These are phyloP conservation scores for Serinus canaria DNA, from an alignment of 2,113 vertebrate species.

Conservation along the genomic window DNA sequence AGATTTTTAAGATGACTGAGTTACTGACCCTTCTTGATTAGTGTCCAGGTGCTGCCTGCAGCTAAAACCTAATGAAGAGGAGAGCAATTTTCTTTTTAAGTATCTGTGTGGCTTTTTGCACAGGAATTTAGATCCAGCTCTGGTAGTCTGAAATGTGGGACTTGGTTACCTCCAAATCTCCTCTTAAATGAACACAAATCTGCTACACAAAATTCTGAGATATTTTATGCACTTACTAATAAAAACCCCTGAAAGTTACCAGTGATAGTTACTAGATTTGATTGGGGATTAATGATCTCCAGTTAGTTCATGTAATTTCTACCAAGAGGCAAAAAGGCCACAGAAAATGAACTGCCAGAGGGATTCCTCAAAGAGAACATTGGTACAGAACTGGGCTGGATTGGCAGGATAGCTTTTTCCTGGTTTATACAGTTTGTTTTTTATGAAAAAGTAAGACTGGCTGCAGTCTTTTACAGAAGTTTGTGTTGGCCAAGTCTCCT, in stretches of 20 bases:
- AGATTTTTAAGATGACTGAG: not conserved
- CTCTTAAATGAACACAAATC: not conserved
- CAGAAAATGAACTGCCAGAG: not conserved
- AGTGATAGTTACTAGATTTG: not conserved
- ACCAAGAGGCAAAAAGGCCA: not conserved
- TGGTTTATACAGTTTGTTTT: not conserved
- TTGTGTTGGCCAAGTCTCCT: not conserved
- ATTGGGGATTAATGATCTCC: not conserved
- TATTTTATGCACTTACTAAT: not conserved
- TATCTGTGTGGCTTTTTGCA: not conserved
- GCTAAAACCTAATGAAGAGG: not conserved
- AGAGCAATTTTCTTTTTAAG: not conserved
- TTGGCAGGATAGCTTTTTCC: not conserved
- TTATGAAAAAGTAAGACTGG: not conserved
- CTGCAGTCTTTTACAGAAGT: constrained; percentile 1
- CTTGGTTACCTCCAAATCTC: not conserved
- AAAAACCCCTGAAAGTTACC: not conserved
- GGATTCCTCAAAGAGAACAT: not conserved
- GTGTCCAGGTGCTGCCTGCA: not conserved
- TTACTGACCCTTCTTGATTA: not conserved
- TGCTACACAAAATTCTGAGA: not conserved
- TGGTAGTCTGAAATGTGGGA: not conserved
- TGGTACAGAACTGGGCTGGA: not conserved
- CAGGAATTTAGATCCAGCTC: not conserved
- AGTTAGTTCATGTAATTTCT: not conserved